A percentile compares a stretch with the other conserved stretches of the same genome.
Evolutionary conservation across 2,113 vertebrate species (phyloP).

Genomic region (Paramormyrops kingsleyae): DNA sequence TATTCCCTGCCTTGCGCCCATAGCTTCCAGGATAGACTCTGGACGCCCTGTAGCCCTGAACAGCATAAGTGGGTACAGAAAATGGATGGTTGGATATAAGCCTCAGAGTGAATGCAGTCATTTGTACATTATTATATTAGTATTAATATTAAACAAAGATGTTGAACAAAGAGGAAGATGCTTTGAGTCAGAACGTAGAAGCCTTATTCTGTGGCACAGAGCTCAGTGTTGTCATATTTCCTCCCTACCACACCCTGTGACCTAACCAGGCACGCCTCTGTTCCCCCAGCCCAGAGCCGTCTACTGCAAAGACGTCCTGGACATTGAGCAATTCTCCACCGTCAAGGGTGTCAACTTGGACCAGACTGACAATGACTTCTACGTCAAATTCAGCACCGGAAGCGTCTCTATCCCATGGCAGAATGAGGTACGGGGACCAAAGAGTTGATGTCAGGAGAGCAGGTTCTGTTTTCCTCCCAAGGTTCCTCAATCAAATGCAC

Average conservation of each 20-base stretch:
- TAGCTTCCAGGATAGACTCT: background rate
- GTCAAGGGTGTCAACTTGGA: slow-evolving; percentile 70
- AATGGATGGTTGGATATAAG: background rate
- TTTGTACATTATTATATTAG: background rate
- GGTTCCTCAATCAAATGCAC: background rate
- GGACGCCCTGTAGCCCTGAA: background rate
- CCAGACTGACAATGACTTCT: slow-evolving; percentile 62
- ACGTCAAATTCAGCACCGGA: slow-evolving; percentile 67
- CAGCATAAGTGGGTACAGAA: background rate
- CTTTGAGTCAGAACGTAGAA: background rate
- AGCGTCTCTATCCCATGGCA: slow-evolving; percentile 71
- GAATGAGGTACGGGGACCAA: slow-evolving; percentile 59
- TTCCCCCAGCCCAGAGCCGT: slow-evolving; percentile 63
- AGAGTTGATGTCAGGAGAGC: background rate
- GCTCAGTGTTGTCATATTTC: background rate
- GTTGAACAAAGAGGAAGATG: background rate
- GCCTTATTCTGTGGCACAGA: background rate
- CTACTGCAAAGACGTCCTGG: slow-evolving; percentile 77
- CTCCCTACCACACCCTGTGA: background rate
- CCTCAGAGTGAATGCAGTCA: background rate
- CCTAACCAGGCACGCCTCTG: background rate
- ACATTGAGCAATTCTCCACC: slow-evolving; percentile 76
- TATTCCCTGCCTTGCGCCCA: background rate
- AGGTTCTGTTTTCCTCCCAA: background rate
- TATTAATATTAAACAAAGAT: background rate